These are phyloP conservation scores for Bergia puertoricense DNA, from an alignment of 92 coral and sea anemone genomes.

Conservation along the genomic window DNA sequence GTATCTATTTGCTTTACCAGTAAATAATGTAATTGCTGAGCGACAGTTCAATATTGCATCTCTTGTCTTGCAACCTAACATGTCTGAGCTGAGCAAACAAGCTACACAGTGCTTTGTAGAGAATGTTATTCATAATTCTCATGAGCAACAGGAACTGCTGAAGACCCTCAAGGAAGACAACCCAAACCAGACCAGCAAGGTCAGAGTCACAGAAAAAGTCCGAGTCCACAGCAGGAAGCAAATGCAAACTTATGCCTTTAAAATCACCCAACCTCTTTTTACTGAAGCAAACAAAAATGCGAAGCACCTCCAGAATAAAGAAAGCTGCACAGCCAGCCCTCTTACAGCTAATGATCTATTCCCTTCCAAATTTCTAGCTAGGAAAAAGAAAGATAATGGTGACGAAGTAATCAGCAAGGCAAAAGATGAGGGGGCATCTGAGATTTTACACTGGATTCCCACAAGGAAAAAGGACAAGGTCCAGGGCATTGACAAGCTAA, in stretches of 20 bases:
- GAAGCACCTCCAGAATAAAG: background rate
- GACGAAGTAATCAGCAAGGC: background rate
- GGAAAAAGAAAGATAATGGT: background rate
- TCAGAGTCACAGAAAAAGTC: background rate
- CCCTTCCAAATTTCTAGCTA: background rate
- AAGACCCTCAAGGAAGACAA: conserved; percentile 9
- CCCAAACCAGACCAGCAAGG: background rate
- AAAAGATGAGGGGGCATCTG: background rate
- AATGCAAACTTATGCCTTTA: background rate
- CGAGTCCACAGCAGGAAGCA: conserved; percentile 15
- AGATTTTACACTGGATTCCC: background rate
- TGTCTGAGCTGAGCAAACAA: conserved; percentile 41
- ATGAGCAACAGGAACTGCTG: conserved; percentile 14
- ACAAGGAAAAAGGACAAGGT: background rate
- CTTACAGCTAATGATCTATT: background rate
- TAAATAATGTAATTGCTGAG: conserved; percentile 42
- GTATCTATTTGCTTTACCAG: conserved; percentile 40
- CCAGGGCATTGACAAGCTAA: background rate
- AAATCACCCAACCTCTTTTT: background rate
- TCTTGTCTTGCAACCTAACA: conserved; percentile 19
- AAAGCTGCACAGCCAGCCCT: background rate
- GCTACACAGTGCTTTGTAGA: conserved; percentile 33
- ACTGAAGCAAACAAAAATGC: background rate
- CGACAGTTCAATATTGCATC: conserved; percentile 38
- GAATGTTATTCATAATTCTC: conserved; percentile 23